Base-by-base conservation (phyloP, 2,113 vertebrate genomes). In the Eidolon helvum region DNA sequence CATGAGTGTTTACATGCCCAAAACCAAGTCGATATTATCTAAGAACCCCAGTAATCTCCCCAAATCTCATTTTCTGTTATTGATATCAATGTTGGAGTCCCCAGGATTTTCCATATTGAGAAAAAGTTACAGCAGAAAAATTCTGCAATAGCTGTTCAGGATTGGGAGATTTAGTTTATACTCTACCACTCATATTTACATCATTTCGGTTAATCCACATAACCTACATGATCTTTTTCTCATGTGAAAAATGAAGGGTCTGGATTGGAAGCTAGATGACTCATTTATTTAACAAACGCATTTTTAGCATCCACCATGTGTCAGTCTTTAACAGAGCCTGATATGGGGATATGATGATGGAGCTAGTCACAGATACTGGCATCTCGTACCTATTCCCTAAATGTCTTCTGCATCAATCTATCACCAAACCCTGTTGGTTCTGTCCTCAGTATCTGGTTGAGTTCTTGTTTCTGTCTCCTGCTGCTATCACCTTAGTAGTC, bases 81-180 rank as follows among this genome's bases (percentile, higher is more conserved):
- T 33, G 9, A 48, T 89, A 45, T 53, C 61, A 59, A 35, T 90
- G 53, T 65, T 71, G 26, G n/a, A 71, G 50, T 68, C 16, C 21
- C 30, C 4, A 22, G 85, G 45, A 87, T 69, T 80, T 93, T 77
- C 78, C 40, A 65, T 87, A 61, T 74, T 59, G 38, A 94, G 63
- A 96, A 28, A 16, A 63, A 92, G 24, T 74, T 74, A 91, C 7
- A 87, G 66, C 45, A 77, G 87, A 63, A 69, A 65, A 95, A 59
- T 21, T 43, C 74, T 85, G 33, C 45, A 84, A 21, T 33, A 66
- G 16, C 33, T 61, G 35, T 91, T 91, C 5, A 77, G 75, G n/a
- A 90, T 92, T 87, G 77, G 30, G 24, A 61, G 59, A 48, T 79
- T 90, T 71, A 59, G 21, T 96, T 96, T 87, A 94, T 77, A 85